phyloP scores from a whole-genome alignment of 2,888 invertebrate genomes.

The Nomada fabriciana region DNA sequence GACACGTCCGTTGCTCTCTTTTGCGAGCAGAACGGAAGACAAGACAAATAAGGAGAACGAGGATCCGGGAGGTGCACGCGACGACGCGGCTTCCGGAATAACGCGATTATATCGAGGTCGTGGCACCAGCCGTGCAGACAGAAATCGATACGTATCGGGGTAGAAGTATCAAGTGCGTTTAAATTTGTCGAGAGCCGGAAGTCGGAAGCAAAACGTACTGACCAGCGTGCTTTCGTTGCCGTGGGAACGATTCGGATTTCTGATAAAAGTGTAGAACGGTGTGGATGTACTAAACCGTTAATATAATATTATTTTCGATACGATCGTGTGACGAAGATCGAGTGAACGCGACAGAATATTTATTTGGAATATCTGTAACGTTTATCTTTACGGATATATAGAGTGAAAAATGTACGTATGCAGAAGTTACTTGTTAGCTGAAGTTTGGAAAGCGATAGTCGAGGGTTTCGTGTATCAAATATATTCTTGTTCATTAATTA shows the following conservation, averaged over 20 bases:
- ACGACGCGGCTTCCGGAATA: constrained; percentile 75
- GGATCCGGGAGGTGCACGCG: constrained; percentile 57
- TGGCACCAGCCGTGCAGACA: constrained; percentile 47
- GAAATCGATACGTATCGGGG: constrained; percentile 78
- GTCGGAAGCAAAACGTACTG: constrained; percentile 51
- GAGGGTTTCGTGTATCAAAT: too few relatives aligned
- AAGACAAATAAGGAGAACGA: constrained; percentile 68
- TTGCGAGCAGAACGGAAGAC: constrained; percentile 52
- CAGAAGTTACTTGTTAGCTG: too few relatives aligned
- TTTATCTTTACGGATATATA: too few relatives aligned
- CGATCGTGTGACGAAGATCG: too few relatives aligned
- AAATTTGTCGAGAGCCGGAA: constrained; percentile 80
- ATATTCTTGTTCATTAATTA: too few relatives aligned
- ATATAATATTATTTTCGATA: too few relatives aligned
- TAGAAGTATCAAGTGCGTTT: constrained; percentile 73
- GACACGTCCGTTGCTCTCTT: constrained; percentile 35
- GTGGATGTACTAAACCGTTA: too few relatives aligned
- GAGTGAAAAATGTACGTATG: too few relatives aligned
- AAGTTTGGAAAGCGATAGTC: too few relatives aligned
- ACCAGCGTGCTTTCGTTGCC: background rate
- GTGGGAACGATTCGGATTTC: background rate
- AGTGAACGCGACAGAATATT: too few relatives aligned
- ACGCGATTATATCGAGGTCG: constrained; percentile 78
- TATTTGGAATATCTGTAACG: too few relatives aligned
- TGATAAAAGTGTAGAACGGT: too few relatives aligned